A percentile compares a stretch with the other conserved stretches of the same genome.
phyloP scores from a whole-genome alignment of 2,888 invertebrate species.

The Punctoribates punctum region DNA sequence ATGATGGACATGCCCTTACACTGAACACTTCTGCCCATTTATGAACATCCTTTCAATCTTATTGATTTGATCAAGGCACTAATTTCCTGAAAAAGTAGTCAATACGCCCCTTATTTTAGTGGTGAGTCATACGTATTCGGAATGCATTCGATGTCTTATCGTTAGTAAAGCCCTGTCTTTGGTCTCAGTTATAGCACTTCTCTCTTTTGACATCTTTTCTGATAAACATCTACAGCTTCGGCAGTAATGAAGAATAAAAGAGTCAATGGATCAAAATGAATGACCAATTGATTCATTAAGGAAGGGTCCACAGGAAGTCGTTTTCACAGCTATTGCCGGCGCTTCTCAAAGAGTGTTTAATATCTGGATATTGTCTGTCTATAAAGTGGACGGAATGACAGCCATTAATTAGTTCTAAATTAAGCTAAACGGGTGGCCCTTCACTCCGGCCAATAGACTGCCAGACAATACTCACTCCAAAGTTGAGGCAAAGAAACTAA shows the following conservation, averaged over 20 bases:
- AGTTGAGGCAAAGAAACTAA: neutral
- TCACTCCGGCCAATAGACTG: neutral
- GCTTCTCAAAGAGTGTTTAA: neutral
- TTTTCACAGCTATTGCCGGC: neutral
- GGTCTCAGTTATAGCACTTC: neutral
- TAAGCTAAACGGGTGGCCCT: conserved; percentile 1
- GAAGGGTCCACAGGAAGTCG: conserved; percentile 24
- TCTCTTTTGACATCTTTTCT: neutral
- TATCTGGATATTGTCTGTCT: neutral
- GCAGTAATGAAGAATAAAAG: conserved; percentile 27
- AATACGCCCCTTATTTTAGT: too few relatives aligned
- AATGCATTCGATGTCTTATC: neutral
- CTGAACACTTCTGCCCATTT: too few relatives aligned
- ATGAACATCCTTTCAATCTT: too few relatives aligned
- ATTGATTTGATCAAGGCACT: too few relatives aligned
- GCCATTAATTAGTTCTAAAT: conserved; percentile 27
- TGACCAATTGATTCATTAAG: conserved; percentile 34
- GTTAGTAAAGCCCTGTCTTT: neutral
- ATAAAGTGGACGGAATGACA: conserved; percentile 25
- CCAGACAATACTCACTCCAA: neutral
- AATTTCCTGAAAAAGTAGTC: too few relatives aligned
- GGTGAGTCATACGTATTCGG: too few relatives aligned
- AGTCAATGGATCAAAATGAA: conserved; percentile 33
- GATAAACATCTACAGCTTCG: conserved; percentile 23
- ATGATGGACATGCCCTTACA: too few relatives aligned